Percentiles rank a stretch among this genome's conserved stretches.
phyloP scores from a whole-genome alignment of 1,140 invertebrate species.

The Diachasmimorpha longicaudata region DNA sequence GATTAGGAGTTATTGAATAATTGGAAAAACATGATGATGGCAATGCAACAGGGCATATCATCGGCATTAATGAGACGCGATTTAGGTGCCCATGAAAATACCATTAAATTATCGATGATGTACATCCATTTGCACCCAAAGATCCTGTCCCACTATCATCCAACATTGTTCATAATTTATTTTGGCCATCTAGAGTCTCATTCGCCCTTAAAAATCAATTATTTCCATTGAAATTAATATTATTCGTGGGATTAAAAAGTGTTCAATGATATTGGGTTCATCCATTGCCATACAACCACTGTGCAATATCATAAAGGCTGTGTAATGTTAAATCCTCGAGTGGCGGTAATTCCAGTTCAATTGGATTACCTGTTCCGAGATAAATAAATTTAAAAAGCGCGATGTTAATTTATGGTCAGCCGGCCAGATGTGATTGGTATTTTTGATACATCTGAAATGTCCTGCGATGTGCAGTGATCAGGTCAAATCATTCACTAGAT shows the following conservation, averaged over 20 bases:
- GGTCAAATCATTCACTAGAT: conserved; percentile 23
- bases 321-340: not conserved
- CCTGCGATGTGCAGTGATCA: conserved; percentile 37
- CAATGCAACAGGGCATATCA: not conserved
- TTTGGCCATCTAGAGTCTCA: too few species aligned
- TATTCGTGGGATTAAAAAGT: too few species aligned
- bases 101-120: too few species aligned
- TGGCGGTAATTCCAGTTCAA: not conserved
- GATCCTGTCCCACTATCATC: too few species aligned
- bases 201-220: too few species aligned
- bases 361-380: not conserved
- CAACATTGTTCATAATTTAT: too few species aligned
- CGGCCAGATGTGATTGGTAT: conserved; percentile 29
- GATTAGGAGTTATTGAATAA: too few species aligned
- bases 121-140: too few species aligned
- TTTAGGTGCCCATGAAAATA: too few species aligned
- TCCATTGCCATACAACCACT: not conserved
- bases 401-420: not conserved
- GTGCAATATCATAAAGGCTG: conserved; percentile 10
- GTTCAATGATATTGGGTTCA: too few species aligned
- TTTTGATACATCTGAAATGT: conserved; percentile 44
- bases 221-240: too few species aligned
- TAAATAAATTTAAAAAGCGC: not conserved
- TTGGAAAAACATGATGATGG: too few species aligned
- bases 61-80: not conserved